Evolutionary conservation across 2,797 vertebrate species (phyloP).

Genomic region (Steatocranus sp.): DNA sequence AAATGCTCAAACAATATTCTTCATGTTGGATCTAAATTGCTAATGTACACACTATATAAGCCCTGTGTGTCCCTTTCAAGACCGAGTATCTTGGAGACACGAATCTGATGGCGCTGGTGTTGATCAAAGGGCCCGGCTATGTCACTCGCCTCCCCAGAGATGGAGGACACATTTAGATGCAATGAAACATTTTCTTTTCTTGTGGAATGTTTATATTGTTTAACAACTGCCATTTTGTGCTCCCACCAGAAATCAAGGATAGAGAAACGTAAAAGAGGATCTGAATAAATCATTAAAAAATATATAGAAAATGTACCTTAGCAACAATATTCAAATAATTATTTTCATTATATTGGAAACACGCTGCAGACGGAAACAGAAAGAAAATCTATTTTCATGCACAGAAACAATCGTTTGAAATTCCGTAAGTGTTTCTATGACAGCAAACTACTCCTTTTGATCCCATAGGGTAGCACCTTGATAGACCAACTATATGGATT

Average conservation of each 20-base stretch:
- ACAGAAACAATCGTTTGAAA: slow-evolving; percentile 46
- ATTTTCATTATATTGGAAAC: neutral
- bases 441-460: slow-evolving; percentile 58
- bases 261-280: neutral
- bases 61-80: slow-evolving; percentile 68
- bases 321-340: neutral
- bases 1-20: slow-evolving; percentile 73
- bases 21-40: slow-evolving; percentile 77
- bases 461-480: slow-evolving; percentile 60
- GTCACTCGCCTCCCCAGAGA: slow-evolving; percentile 52
- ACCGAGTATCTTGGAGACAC: slow-evolving; percentile 63
- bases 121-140: slow-evolving; percentile 71
- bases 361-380: neutral
- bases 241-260: slow-evolving; percentile 4
- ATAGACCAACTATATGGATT: slow-evolving; percentile 81
- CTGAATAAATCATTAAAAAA: neutral
- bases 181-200: slow-evolving; percentile 42
- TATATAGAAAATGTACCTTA: neutral
- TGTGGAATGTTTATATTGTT: slow-evolving; percentile 42
- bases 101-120: slow-evolving; percentile 66
- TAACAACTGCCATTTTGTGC: slow-evolving; percentile 19
- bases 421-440: slow-evolving; percentile 40
- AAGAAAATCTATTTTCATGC: slow-evolving; percentile 10
- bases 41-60: slow-evolving; percentile 71
- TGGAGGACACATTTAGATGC: slow-evolving; percentile 49